Conservation (phyloP, 2,113 vertebrate species). For the Uria lomvia region DNA sequence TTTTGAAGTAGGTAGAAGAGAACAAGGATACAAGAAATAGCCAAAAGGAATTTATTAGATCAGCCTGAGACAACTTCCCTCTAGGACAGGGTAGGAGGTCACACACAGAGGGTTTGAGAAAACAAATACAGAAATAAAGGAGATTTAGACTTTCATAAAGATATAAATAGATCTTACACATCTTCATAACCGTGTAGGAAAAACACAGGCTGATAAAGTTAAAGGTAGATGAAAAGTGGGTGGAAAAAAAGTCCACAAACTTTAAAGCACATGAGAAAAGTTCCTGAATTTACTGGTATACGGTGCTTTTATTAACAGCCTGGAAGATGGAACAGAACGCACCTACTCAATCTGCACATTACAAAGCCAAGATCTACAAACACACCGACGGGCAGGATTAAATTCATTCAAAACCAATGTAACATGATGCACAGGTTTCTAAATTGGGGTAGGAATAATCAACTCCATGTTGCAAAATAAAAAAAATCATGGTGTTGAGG, state of each 20-base stretch:
- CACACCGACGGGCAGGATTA: background rate
- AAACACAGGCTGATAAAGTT: background rate
- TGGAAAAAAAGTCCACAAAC: background rate
- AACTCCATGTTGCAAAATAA: background rate
- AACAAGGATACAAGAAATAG: background rate
- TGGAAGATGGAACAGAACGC: background rate
- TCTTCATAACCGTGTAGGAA: background rate
- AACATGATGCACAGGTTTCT: background rate
- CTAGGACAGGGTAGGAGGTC: background rate
- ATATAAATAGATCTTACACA: background rate
- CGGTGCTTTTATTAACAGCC: background rate
- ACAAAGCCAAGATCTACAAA: background rate
- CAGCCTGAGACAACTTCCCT: background rate
- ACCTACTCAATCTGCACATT: background rate
- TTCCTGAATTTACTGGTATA: background rate
- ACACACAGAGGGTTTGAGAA: background rate
- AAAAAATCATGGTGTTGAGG: background rate
- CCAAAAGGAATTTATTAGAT: background rate
- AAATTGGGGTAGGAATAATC: background rate
- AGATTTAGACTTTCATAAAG: background rate
- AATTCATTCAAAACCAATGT: background rate
- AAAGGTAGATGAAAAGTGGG: background rate
- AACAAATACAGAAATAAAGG: background rate
- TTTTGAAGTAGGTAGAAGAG: background rate
- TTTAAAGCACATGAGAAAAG: background rate